Percentiles rank a stretch among this genome's conserved stretches.
Evolutionary conservation across 2,888 invertebrate genomes (phyloP).

Genomic region (Brachyptera putata): DNA sequence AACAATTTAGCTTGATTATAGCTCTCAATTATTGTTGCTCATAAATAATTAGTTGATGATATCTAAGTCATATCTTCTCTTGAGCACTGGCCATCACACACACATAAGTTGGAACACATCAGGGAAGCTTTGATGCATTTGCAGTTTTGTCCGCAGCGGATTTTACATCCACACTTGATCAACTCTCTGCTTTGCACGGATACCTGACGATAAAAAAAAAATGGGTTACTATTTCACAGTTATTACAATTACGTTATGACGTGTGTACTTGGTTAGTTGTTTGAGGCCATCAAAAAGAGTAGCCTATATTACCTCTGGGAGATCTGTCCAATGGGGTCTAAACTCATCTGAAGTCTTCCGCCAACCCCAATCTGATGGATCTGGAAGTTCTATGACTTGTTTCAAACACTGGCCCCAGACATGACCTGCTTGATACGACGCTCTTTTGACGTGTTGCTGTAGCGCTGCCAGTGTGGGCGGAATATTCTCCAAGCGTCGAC

Average conservation of each 20-base stretch:
- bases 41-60: too few species aligned
- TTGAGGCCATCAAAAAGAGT: too few species aligned
- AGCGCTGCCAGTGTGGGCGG: not conserved
- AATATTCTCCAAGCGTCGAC: not conserved
- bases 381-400: not conserved
- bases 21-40: too few species aligned
- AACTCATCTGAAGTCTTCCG: not conserved
- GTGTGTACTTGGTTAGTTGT: too few species aligned
- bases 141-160: not conserved
- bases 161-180: not conserved
- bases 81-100: constrained; percentile 2
- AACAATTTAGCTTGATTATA: too few species aligned
- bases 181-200: not conserved
- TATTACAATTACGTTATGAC: not conserved
- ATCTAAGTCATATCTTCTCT: too few species aligned
- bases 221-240: not conserved
- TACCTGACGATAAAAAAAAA: not conserved
- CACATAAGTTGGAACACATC: not conserved
- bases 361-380: not conserved
- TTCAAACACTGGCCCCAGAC: not conserved
- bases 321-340: not conserved
- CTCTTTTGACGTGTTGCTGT: not conserved
- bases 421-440: not conserved
- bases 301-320: not conserved
- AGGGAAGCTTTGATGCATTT: not conserved